Percentiles rank a stretch among this genome's conserved stretches.
phyloP scores from a whole-genome alignment of 2,797 vertebrate species.

The Phrynocephalus forsythii region DNA sequence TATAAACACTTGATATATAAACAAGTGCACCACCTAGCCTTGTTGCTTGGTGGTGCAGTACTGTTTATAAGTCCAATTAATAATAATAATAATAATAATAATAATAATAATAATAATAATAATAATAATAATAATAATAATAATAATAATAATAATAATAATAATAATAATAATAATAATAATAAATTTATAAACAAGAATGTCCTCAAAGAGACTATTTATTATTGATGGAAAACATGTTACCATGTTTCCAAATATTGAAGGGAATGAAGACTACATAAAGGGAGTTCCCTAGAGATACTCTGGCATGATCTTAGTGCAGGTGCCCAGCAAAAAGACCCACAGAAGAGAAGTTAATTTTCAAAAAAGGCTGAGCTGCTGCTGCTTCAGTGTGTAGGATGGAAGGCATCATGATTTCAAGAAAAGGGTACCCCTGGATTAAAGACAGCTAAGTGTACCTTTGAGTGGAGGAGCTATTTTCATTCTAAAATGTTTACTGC shows the following conservation, averaged over 20 bases:
- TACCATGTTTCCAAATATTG: slow-evolving; percentile 10
- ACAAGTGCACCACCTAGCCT: no score
- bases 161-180: no score
- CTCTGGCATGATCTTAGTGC: neutral
- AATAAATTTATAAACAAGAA: slow-evolving; percentile 1
- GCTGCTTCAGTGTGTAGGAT: slow-evolving; percentile 19
- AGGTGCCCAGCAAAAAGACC: neutral
- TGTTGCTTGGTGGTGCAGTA: no score
- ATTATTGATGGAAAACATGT: neutral
- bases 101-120: no score
- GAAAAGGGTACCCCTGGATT: slow-evolving; percentile 26
- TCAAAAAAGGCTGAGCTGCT: neutral
- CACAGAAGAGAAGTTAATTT: neutral
- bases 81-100: no score
- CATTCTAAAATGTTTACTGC: slow-evolving; percentile 9
- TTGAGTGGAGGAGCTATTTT: slow-evolving; percentile 27
- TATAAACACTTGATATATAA: no score
- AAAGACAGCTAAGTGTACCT: slow-evolving; percentile 7
- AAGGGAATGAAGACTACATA: neutral
- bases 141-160: no score
- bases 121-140: no score
- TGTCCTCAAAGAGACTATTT: neutral
- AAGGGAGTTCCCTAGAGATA: neutral
- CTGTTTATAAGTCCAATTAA: no score
- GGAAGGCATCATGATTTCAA: neutral